A percentile compares a stretch with the other conserved stretches of the same genome.
Conservation (phyloP, 2,113 vertebrate species). For the Ctenodactylus gundi region DNA sequence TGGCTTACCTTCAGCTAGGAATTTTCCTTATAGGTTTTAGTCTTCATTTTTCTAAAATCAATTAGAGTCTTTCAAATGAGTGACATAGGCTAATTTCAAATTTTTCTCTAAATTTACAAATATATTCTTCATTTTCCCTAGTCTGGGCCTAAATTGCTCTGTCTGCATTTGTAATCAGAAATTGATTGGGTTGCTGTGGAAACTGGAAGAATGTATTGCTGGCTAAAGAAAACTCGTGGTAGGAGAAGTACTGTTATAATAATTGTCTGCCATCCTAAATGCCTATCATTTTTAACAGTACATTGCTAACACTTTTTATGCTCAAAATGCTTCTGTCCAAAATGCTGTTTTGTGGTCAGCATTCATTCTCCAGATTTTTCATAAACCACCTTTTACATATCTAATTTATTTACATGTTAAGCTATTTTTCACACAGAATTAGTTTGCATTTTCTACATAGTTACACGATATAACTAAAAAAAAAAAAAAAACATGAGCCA, state of each 20-base stretch:
- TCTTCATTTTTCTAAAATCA: constrained; percentile 58
- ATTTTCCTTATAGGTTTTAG: constrained; percentile 43
- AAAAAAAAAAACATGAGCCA: too few species aligned
- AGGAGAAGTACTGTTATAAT: constrained; percentile 3
- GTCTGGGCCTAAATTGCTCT: constrained; percentile 58
- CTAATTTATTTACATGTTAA: constrained; percentile 40
- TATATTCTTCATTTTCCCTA: constrained; percentile 48
- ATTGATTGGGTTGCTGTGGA: constrained; percentile 78
- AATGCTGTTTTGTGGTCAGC: neutral
- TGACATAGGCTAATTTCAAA: constrained; percentile 57
- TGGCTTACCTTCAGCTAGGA: constrained; percentile 29
- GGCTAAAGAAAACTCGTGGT: neutral
- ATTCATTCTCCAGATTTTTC: neutral
- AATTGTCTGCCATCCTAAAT: constrained; percentile 7
- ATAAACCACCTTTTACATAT: neutral
- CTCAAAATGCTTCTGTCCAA: neutral
- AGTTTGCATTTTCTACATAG: constrained; percentile 39
- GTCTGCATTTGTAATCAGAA: constrained; percentile 73
- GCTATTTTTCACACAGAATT: neutral
- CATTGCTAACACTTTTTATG: neutral
- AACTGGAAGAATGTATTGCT: constrained; percentile 53
- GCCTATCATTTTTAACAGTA: neutral
- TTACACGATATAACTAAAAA: too few species aligned
- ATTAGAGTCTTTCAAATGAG: constrained; percentile 40
- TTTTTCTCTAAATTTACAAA: constrained; percentile 58